Conservation (phyloP, 1,140 invertebrate species). For the Drosophila persimilis region DNA sequence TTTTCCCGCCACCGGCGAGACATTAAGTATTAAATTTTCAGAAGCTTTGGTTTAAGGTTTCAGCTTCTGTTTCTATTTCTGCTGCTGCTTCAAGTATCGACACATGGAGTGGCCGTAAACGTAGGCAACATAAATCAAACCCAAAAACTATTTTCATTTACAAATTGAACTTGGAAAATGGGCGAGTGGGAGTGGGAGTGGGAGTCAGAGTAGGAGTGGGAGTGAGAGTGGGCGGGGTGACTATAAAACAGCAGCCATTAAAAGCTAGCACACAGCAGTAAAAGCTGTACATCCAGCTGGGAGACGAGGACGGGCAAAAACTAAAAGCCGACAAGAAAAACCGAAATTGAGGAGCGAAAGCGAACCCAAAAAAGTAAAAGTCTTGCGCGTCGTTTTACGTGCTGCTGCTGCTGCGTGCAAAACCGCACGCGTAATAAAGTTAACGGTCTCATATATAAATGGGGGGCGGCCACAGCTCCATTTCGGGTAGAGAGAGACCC, state of each 20-base stretch:
- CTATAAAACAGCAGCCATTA: constrained; percentile 57
- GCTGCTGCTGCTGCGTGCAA: constrained; percentile 22
- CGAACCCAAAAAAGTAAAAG: constrained; percentile 37
- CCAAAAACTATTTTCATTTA: constrained; percentile 58
- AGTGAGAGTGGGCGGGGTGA: background rate
- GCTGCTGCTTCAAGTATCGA: constrained; percentile 2
- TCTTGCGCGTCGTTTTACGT: constrained; percentile 28
- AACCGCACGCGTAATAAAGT: constrained; percentile 66
- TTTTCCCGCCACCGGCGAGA: constrained; percentile 27
- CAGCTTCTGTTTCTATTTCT: background rate
- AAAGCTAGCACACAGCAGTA: constrained; percentile 43
- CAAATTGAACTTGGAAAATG: constrained; percentile 37
- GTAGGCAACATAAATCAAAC: constrained; percentile 48
- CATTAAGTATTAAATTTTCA: constrained; percentile 36
- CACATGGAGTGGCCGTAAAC: constrained; percentile 37
- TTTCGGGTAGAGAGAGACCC: background rate
- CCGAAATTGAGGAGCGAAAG: constrained; percentile 2
- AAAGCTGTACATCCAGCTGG: constrained; percentile 40
- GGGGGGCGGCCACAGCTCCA: constrained; percentile 15
- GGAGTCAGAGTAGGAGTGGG: background rate
- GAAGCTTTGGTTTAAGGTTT: constrained; percentile 1
- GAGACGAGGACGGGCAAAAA: constrained; percentile 5
- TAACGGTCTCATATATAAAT: constrained; percentile 37
- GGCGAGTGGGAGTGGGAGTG: too few relatives aligned
- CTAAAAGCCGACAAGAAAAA: background rate